These are phyloP conservation scores for Agonum fuliginosum DNA, from an alignment of 2,888 invertebrate genomes.

Conservation along the genomic window DNA sequence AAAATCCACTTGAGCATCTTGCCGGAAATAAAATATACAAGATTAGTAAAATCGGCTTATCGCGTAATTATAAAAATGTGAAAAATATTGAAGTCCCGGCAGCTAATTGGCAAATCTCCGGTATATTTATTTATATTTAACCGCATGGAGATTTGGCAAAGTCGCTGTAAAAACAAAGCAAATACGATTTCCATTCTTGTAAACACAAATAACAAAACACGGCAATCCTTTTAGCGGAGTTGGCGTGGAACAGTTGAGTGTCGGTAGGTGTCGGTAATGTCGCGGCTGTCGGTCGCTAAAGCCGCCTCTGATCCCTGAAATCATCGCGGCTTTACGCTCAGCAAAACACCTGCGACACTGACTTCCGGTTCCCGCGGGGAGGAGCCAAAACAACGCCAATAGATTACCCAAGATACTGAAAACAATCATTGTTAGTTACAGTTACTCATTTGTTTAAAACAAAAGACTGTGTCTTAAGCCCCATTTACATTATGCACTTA, in stretches of 20 bases:
- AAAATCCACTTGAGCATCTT: slow-evolving; percentile 11
- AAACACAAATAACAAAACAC: slow-evolving; percentile 45
- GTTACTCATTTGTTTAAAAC: too few species aligned
- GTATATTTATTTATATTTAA: slow-evolving; percentile 30
- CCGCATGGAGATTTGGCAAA: slow-evolving; percentile 10
- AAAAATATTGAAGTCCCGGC: not conserved
- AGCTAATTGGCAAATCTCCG: slow-evolving; percentile 9
- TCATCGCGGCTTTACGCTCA: slow-evolving; percentile 47
- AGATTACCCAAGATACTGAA: too few species aligned
- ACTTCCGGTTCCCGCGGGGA: too few species aligned
- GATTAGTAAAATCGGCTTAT: slow-evolving; percentile 24
- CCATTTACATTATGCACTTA: too few species aligned
- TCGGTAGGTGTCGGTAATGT: not conserved
- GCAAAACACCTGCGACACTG: slow-evolving; percentile 19
- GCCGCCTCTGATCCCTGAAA: slow-evolving; percentile 52
- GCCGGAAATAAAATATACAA: slow-evolving; percentile 27
- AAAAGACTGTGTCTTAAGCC: too few species aligned
- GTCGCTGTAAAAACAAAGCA: slow-evolving; percentile 28
- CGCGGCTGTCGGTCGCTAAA: slow-evolving; percentile 34
- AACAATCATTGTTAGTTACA: too few species aligned
- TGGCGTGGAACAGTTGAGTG: too few species aligned
- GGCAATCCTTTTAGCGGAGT: slow-evolving; percentile 37
- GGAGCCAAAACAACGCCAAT: too few species aligned
- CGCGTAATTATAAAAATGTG: slow-evolving; percentile 24
- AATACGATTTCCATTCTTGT: slow-evolving; percentile 42